Conservation (phyloP, 2,113 vertebrate genomes). For the Bufo bufo region DNA sequence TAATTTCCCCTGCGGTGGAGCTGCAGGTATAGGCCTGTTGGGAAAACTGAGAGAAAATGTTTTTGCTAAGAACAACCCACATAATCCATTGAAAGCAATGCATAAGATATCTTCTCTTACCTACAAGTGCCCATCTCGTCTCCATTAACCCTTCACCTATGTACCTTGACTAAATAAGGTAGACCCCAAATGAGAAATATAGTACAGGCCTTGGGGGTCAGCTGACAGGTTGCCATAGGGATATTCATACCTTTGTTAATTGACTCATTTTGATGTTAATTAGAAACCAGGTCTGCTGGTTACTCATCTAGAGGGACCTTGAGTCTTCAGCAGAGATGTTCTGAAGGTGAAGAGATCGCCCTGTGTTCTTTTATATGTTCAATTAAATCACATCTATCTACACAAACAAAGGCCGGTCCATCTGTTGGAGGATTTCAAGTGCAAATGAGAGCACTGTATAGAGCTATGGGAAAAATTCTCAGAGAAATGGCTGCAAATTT, state of each 20-base stretch:
- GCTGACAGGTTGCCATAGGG: slow-evolving; percentile 25
- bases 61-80: not conserved
- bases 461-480: not conserved
- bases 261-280: slow-evolving; percentile 43
- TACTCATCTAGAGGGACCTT: slow-evolving; percentile 9
- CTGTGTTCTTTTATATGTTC: not conserved
- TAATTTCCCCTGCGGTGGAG: not conserved
- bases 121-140: not conserved
- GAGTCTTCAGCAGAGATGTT: not conserved
- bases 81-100: not conserved
- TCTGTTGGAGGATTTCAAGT: not conserved
- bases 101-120: not conserved
- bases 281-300: slow-evolving; percentile 17
- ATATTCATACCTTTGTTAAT: slow-evolving; percentile 30
- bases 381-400: not conserved
- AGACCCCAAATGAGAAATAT: slow-evolving; percentile 11
- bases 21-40: not conserved
- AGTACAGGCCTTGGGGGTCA: slow-evolving; percentile 22
- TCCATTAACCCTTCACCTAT: not conserved
- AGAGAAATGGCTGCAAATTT: no score
- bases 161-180: not conserved
- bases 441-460: not conserved
- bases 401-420: not conserved
- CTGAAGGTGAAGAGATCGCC: not conserved
- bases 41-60: not conserved